A percentile compares a stretch with the other conserved stretches of the same genome.
phyloP scores from a whole-genome alignment of 2,888 invertebrate genomes.

The Hartigia nigra region DNA sequence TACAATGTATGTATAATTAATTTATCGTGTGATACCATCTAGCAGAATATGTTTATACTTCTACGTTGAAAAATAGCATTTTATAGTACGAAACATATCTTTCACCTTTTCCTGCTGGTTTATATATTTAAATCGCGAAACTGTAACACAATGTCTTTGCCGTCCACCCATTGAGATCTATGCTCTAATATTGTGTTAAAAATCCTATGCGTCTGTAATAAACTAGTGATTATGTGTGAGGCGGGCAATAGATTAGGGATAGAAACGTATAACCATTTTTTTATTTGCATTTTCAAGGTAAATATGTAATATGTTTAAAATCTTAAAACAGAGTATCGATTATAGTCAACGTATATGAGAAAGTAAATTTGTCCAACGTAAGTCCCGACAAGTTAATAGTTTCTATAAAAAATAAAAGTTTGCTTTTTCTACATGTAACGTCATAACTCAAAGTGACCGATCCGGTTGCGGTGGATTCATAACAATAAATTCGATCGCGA shows the following conservation, averaged over 20 bases:
- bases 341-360: neutral
- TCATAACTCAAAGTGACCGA: neutral
- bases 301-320: too few relatives aligned
- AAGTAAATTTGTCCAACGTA: neutral
- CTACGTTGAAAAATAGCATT: neutral
- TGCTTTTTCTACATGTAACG: neutral
- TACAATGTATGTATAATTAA: neutral
- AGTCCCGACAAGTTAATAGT: neutral
- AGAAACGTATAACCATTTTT: neutral
- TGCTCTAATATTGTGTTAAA: neutral
- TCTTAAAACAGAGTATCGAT: too few relatives aligned
- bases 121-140: neutral
- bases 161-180: neutral
- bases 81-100: neutral
- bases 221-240: neutral
- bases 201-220: neutral
- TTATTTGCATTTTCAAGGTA: neutral
- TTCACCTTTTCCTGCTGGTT: neutral
- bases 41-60: neutral
- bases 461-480: neutral
- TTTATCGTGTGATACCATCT: neutral
- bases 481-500: neutral
- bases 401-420: neutral
- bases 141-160: neutral
- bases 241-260: neutral